These are phyloP conservation scores for Maconellicoccus hirsutus DNA, from an alignment of 1,140 invertebrate species.

Conservation along the genomic window DNA sequence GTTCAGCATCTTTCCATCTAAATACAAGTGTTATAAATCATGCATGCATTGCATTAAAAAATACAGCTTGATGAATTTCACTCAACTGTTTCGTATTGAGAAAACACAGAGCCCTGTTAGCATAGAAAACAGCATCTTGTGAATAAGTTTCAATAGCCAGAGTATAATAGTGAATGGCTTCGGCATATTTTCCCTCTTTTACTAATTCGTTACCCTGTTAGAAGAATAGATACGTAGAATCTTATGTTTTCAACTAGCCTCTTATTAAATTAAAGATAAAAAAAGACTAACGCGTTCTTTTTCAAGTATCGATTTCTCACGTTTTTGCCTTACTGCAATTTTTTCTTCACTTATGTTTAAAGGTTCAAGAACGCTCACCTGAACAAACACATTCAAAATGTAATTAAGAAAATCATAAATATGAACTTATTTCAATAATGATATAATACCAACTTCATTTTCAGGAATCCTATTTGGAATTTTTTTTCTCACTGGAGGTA, in stretches of 20 bases:
- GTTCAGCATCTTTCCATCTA: constrained; percentile 56
- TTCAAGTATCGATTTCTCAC: constrained; percentile 58
- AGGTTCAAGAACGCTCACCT: constrained; percentile 43
- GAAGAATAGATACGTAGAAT: constrained; percentile 25
- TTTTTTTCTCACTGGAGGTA: constrained; percentile 35
- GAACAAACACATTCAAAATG: constrained; percentile 35
- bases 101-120: constrained; percentile 78
- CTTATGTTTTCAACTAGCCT: constrained; percentile 11
- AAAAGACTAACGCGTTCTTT: constrained; percentile 48
- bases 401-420: too few species aligned
- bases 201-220: constrained; percentile 69
- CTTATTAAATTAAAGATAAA: too few species aligned
- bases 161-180: constrained; percentile 69
- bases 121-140: constrained; percentile 67
- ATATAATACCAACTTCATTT: neutral
- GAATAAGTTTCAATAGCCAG: constrained; percentile 62
- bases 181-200: constrained; percentile 59
- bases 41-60: neutral
- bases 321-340: constrained; percentile 27
- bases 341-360: constrained; percentile 25
- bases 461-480: constrained; percentile 24
- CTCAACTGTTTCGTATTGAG: constrained; percentile 70
- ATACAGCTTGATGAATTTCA: constrained; percentile 8
- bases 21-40: constrained; percentile 30
- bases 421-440: neutral